Evolutionary conservation across 2,888 invertebrate genomes (phyloP), one percentile per base, ranked within the genome.

Genomic region (Trissoscelio sp.): DNA sequence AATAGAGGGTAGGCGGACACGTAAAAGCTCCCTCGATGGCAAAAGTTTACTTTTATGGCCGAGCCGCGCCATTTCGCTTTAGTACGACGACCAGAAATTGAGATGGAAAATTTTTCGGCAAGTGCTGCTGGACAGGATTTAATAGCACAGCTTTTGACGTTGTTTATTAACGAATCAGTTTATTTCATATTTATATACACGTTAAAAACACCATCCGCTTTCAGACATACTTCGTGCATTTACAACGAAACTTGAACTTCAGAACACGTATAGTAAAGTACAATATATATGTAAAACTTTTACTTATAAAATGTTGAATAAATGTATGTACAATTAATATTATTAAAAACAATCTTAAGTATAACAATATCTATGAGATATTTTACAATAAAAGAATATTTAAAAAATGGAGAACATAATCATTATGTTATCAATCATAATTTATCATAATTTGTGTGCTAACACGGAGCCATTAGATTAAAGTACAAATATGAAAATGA

Each of bases 1-100:
- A 37, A 70, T 70, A 53, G 58, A 58, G 53, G 20, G 34, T 67
- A 72, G 66, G 62, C 39, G 73, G 51, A 73, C 51, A 58, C 62
- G 79, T 79, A 78, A 80, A 80, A 80, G 77, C 79, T 72, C 67
- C 75, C 69, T 67, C 46, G 67, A 79, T 77, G 64, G 79, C 79
- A 53, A 80, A 83, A 80, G 58, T 78, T 79, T 66, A 67, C 58
- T 77, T 80, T 83, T 83, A 83, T 73, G 67, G 64, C 16, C 73
- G 12, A 57, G 44, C 22, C 60, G 53, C 46, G 72, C 69, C 62
- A 69, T 80, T 83, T 60, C 46, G 46, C 39, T 57, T 58, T 34
- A 83, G 53, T 48, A 51, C 69, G 72, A 16, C 42, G 31, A 62
- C 16, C 58, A 6, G 18, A 66, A 73, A 74, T 55, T 22, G 55